Conservation (phyloP, 2,113 vertebrate genomes). For the Melierax canorus region DNA sequence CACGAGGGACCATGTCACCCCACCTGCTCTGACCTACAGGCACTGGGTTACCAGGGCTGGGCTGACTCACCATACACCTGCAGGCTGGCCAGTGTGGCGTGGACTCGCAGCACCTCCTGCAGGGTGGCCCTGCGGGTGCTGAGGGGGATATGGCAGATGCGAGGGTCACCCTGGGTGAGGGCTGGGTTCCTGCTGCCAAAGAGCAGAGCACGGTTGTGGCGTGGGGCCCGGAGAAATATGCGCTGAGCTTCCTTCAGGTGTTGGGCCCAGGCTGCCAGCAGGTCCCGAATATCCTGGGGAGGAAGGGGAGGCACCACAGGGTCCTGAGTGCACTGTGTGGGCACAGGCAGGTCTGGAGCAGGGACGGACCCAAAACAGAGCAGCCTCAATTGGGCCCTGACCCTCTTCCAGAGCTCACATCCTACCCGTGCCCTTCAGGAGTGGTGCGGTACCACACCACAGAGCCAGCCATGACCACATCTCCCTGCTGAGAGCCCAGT, state of each 20-base stretch:
- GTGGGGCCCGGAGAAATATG: slow-evolving; percentile 83
- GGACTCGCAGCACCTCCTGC: slow-evolving; percentile 82
- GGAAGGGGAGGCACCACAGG: neutral
- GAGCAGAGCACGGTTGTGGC: slow-evolving; percentile 81
- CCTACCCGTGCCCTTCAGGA: neutral
- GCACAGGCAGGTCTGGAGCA: neutral
- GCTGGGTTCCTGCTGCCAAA: slow-evolving; percentile 76
- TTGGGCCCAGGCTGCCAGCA: slow-evolving; percentile 82
- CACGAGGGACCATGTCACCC: accelerated
- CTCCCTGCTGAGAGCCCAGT: neutral
- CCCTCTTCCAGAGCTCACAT: neutral
- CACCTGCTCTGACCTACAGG: neutral
- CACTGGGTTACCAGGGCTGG: neutral
- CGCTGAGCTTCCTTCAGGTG: slow-evolving; percentile 78
- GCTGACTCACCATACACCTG: slow-evolving; percentile 81
- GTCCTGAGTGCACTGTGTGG: neutral
- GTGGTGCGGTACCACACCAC: neutral
- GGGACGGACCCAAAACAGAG: neutral
- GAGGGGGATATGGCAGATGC: slow-evolving; percentile 84
- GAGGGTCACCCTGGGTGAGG: slow-evolving; percentile 76
- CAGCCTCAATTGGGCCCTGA: too few species aligned
- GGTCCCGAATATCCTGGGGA: slow-evolving; percentile 88
- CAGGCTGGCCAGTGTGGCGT: slow-evolving; percentile 78
- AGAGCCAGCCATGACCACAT: accelerated
- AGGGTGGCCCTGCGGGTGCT: slow-evolving; percentile 89